phyloP scores from a whole-genome alignment of 2,113 vertebrate species.

The Halcyon malimbica region DNA sequence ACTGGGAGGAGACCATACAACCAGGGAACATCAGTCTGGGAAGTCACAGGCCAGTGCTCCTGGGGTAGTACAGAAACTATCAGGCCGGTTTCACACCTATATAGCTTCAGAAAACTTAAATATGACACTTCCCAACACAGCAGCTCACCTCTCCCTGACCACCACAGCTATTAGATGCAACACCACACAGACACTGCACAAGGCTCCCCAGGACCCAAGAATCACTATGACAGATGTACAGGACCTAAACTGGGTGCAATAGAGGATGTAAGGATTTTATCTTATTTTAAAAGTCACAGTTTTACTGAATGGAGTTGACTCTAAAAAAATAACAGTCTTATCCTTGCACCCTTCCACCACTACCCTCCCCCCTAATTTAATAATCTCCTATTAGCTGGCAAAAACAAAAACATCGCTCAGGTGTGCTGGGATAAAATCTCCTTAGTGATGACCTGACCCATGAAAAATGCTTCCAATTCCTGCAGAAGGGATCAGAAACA shows the following conservation, averaged over 20 bases:
- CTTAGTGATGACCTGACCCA: neutral
- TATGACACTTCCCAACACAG: neutral
- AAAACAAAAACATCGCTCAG: neutral
- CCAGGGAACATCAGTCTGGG: neutral
- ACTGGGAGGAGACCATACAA: neutral
- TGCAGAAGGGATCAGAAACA: neutral
- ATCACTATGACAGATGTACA: accelerated
- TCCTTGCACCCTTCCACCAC: neutral
- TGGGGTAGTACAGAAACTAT: neutral
- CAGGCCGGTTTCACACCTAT: neutral
- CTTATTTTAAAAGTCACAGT: neutral
- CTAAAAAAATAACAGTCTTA: neutral
- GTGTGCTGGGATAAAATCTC: neutral
- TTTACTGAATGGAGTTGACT: neutral
- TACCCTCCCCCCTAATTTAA: neutral
- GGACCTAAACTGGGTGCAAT: accelerated
- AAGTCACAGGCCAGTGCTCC: neutral
- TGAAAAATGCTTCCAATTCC: neutral
- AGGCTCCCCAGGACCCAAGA: neutral
- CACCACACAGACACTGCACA: neutral
- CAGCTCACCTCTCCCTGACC: neutral
- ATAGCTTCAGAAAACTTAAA: neutral
- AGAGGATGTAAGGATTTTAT: neutral
- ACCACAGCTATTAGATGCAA: accelerated
- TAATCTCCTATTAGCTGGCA: neutral